Evolutionary conservation across 2,113 vertebrate species (phyloP), one percentile per base, ranked within the genome.

Genomic region (Jaculus jaculus): DNA sequence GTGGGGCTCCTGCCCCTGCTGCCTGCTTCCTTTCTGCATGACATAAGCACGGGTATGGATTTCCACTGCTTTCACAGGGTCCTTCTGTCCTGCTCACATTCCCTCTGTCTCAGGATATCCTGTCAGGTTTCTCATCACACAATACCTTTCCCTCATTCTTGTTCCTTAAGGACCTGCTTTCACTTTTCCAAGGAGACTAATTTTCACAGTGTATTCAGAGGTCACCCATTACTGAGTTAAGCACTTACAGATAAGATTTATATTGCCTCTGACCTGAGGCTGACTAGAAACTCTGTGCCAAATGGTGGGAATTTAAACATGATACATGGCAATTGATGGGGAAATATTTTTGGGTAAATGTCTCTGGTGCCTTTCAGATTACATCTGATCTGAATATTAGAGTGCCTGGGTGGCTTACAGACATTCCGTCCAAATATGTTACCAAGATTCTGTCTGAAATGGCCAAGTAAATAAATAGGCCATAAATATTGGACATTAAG

Each of bases 381-480:
- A 73, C 77, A 26, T 54, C 23, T 86, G 37, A 72, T 81, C 32
- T 80, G 90, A 79, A 89, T 77, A 73, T 28, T 83, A 1, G 24
- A 75, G 23, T 16, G 17, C n/a, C 51, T 82, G 28, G 30, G 20
- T 13, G 89, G 73, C 73, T 93, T 93, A 93, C 7, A 86, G 47
- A 79, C 0, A 74, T 12, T 66, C 39, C 17, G 18, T 83, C 20
- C n/a, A 90, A 94, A 90, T 91, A 87, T 81, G 73, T 89, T 47
- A 94, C 92, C 85, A 94, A 93, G 34, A 89, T 15, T 92, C 47
- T 81, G 60, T 47, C 12, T 75, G 63, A 84, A n/a, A 87, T 39
- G 69, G 58, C 37, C 32, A 95, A 84, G 86, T 60, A 94, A 91
- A 92, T 60, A 93, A 92, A 85, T 61, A 81, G 84, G 75, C 42